Conservation (phyloP, 37 sponge, comb jelly and placozoan genomes). For the Halisarca cf. caerulea region DNA sequence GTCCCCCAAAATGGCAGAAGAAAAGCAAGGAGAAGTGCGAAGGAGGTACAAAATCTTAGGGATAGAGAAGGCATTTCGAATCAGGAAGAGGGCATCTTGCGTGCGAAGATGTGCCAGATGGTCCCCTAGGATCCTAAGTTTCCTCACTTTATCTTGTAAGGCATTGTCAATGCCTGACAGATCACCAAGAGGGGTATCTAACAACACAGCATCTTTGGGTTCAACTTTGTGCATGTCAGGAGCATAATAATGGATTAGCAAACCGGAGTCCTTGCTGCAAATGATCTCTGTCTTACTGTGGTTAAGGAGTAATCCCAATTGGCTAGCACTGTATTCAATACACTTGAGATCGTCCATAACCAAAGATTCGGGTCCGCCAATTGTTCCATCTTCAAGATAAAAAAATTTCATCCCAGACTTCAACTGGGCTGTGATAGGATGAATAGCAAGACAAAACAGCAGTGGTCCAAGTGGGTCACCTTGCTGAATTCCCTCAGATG, state of each 20-base stretch:
- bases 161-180: neutral
- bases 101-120: neutral
- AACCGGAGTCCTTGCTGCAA: neutral
- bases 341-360: neutral
- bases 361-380: neutral
- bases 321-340: neutral
- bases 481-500: constrained; percentile 18
- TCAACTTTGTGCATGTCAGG: neutral
- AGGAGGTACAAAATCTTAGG: neutral
- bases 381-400: constrained; percentile 23
- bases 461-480: constrained; percentile 19
- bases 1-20: neutral
- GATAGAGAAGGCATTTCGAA: neutral
- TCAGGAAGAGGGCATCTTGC: constrained; percentile 8
- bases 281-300: neutral
- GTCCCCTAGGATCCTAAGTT: neutral
- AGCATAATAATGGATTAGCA: no score
- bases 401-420: neutral
- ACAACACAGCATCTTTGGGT: neutral
- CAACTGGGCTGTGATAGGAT: neutral
- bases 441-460: constrained; percentile 10
- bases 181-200: neutral
- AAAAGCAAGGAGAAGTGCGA: neutral
- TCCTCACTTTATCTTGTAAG: neutral
- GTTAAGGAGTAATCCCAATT: neutral